phyloP scores from a whole-genome alignment of 2,797 vertebrate species.

The Anguilla marmorata region DNA sequence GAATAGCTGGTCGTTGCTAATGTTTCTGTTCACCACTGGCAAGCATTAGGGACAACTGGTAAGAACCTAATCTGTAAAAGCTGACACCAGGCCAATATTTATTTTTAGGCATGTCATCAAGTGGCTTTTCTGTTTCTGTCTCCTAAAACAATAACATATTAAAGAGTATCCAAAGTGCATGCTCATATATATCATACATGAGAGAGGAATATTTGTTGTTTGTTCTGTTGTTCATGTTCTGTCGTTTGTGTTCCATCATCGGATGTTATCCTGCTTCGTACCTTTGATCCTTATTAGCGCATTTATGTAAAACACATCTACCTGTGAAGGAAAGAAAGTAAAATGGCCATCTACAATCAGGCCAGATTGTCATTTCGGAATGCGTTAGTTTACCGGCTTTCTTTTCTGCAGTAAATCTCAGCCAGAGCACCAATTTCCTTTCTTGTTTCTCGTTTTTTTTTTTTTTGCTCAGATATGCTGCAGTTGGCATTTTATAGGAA shows the following conservation, averaged over 20 bases:
- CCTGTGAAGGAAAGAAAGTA: conserved; percentile 1
- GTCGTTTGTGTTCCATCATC: not conserved
- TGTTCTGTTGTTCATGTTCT: not conserved
- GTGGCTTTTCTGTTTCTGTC: not conserved
- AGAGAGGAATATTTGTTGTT: not conserved
- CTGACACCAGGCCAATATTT: not conserved
- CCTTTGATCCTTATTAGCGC: conserved; percentile 5
- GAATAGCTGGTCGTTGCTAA: not conserved
- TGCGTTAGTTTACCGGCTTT: conserved; percentile 34
- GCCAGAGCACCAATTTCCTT: conserved; percentile 58
- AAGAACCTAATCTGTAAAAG: not conserved
- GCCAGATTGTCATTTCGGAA: conserved; percentile 17
- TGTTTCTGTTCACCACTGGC: not conserved
- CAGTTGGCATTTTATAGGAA: conserved; percentile 33
- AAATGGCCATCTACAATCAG: conserved; percentile 9
- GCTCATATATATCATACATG: not conserved
- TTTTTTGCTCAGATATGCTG: conserved; percentile 37
- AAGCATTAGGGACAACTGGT: not conserved
- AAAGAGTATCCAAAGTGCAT: not conserved
- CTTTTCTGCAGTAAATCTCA: conserved; percentile 36
- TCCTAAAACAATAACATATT: not conserved
- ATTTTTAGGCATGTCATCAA: not conserved
- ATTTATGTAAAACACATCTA: conserved; percentile 5
- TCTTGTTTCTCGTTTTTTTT: conserved; percentile 56
- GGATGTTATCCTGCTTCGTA: not conserved